phyloP scores from a whole-genome alignment of 2,888 invertebrate genomes.

The Yponomeuta plumbellus region DNA sequence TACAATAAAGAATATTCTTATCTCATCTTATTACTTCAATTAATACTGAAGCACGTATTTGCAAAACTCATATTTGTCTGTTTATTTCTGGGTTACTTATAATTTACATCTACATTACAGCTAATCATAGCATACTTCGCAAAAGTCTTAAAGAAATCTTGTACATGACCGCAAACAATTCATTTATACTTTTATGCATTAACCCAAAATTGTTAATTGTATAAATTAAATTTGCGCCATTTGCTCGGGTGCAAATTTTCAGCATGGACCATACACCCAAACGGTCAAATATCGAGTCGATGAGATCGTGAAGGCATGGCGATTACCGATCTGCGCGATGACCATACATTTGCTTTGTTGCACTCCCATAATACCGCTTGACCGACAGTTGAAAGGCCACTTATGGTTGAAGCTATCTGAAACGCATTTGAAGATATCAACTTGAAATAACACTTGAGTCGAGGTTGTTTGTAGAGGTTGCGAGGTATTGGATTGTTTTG shows the following conservation, averaged over 20 bases:
- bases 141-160: too few species aligned
- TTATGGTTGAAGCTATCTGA: neutral
- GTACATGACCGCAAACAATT: too few species aligned
- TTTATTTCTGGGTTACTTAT: neutral
- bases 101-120: neutral
- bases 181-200: neutral
- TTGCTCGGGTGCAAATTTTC: too few species aligned
- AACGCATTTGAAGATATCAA: conserved; percentile 1
- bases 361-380: conserved; percentile 32
- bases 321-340: conserved; percentile 20
- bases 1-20: too few species aligned
- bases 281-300: conserved; percentile 19
- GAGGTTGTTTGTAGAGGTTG: neutral
- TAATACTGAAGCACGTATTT: too few species aligned
- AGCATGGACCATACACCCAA: conserved; percentile 29
- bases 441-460: neutral
- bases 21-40: too few species aligned
- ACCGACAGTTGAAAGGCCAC: conserved; percentile 38
- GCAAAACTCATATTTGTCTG: too few species aligned
- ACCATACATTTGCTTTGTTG: conserved; percentile 34
- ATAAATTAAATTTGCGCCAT: neutral
- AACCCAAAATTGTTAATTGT: neutral
- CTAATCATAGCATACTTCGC: neutral
- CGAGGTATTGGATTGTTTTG: neutral
- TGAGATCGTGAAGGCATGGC: conserved; percentile 45